These are phyloP conservation scores for Tetranychus piercei DNA, from an alignment of 2,888 invertebrate species.

Conservation along the genomic window DNA sequence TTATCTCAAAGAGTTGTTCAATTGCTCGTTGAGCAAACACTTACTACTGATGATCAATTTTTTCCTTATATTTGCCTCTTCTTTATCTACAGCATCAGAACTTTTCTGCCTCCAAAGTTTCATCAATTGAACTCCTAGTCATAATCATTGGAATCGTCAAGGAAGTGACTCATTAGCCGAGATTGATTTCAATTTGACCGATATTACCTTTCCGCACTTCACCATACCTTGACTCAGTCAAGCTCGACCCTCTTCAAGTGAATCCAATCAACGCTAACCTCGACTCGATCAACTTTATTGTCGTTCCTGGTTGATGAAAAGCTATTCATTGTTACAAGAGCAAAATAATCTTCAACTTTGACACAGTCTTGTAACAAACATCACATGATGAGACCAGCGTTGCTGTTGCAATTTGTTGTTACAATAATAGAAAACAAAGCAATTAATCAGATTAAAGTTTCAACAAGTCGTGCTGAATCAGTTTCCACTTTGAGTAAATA, in stretches of 20 bases:
- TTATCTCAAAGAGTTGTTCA: neutral
- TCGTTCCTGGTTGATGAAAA: conserved; percentile 56
- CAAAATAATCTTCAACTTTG: no score
- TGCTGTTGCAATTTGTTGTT: no score
- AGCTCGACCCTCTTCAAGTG: conserved; percentile 22
- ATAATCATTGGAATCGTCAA: conserved; percentile 10
- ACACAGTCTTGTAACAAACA: no score
- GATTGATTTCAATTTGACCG: conserved; percentile 17
- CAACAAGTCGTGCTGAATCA: no score
- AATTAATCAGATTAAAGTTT: no score
- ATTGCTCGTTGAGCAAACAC: neutral
- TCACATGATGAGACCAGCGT: no score
- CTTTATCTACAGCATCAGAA: neutral
- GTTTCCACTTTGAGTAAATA: no score
- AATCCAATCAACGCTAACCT: conserved; percentile 25
- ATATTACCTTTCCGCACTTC: conserved; percentile 29
- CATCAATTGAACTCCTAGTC: no score
- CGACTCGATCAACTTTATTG: conserved; percentile 41
- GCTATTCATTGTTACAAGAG: no score
- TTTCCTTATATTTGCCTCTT: neutral
- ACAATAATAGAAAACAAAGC: no score
- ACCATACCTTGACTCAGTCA: conserved; percentile 38
- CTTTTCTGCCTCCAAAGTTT: neutral
- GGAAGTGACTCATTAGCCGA: conserved; percentile 27
- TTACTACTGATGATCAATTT: neutral